Conservation (phyloP, 2,113 vertebrate species). For the Telmatochromis sp. region DNA sequence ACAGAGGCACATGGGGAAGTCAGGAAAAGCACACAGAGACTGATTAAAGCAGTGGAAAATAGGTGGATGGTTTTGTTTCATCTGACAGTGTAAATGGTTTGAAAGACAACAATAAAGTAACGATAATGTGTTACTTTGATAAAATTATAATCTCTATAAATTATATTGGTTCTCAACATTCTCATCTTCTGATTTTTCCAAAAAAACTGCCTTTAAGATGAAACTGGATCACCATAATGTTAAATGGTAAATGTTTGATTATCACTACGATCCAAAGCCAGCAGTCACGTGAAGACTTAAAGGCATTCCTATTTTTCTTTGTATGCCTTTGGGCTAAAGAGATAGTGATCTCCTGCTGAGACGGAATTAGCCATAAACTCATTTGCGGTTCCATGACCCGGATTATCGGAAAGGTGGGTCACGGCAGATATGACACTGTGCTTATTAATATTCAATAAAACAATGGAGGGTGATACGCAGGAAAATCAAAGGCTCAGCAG, state of each 20-base stretch:
- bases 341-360: slow-evolving; percentile 64
- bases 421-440: slow-evolving; percentile 52
- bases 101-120: background rate
- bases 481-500: slow-evolving; percentile 57
- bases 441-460: slow-evolving; percentile 70
- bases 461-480: slow-evolving; percentile 42
- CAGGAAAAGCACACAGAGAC: background rate
- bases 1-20: background rate
- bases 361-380: slow-evolving; percentile 64
- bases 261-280: slow-evolving; percentile 28
- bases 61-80: background rate
- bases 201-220: background rate
- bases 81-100: background rate
- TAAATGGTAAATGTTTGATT: background rate
- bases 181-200: background rate
- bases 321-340: slow-evolving; percentile 39
- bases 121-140: background rate
- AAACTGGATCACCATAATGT: background rate
- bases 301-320: slow-evolving; percentile 27
- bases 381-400: slow-evolving; percentile 51
- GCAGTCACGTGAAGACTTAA: slow-evolving; percentile 1
- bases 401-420: slow-evolving; percentile 65
- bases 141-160: background rate
- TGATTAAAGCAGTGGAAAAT: background rate
- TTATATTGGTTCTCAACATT: background rate